phyloP scores from a whole-genome alignment of 1,140 invertebrate species.

The Mizuhopecten yessoensis region DNA sequence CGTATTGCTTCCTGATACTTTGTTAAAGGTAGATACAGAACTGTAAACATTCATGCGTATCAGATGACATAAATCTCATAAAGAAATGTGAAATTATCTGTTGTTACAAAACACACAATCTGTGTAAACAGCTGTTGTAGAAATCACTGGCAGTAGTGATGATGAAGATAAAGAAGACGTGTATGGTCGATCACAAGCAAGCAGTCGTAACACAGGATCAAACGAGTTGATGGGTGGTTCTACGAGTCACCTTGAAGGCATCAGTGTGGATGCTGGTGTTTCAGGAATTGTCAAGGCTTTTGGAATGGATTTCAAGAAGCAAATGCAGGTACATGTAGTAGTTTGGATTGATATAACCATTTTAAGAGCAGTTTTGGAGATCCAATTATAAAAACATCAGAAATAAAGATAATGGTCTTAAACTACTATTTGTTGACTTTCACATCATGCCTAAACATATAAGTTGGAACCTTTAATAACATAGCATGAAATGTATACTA shows the following conservation, averaged over 20 bases:
- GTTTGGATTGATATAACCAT: not conserved
- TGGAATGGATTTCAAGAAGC: slow-evolving; percentile 29
- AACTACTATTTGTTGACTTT: too few species aligned
- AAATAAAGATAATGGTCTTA: too few species aligned
- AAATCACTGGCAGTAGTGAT: slow-evolving; percentile 14
- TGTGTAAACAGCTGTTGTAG: not conserved
- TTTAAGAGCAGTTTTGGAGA: too few species aligned
- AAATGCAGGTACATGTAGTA: not conserved
- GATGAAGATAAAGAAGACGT: not conserved
- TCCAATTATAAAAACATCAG: too few species aligned
- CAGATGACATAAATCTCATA: not conserved
- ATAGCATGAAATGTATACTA: too few species aligned
- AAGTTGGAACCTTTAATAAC: too few species aligned
- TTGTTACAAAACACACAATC: not conserved
- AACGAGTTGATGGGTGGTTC: not conserved
- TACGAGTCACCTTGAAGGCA: not conserved
- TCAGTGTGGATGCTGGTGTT: not conserved
- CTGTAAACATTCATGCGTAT: not conserved
- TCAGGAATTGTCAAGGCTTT: not conserved
- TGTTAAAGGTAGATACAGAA: too few species aligned
- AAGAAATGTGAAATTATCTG: not conserved
- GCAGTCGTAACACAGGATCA: not conserved
- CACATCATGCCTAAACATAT: too few species aligned
- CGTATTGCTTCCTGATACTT: too few species aligned
- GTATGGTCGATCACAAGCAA: not conserved